Evolutionary conservation across 2,113 vertebrate species (phyloP).

Genomic region (Haemorhous mexicanus): DNA sequence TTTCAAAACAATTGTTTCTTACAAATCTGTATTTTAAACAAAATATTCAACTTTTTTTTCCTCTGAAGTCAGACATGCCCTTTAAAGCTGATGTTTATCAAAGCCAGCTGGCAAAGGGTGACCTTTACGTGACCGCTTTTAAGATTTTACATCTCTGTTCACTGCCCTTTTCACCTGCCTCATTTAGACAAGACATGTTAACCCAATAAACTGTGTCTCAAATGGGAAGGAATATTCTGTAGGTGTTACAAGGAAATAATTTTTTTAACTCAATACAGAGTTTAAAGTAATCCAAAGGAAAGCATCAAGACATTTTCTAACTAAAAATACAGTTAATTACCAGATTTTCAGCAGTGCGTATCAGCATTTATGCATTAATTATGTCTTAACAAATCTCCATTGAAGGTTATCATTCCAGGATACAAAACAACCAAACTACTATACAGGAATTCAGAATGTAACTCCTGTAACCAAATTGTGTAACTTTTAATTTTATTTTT

Average conservation of each 20-base stretch:
- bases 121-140: conserved; percentile 65
- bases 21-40: conserved; percentile 49
- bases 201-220: conserved; percentile 28
- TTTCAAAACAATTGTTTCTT: conserved; percentile 15
- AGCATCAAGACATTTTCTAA: background rate
- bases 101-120: conserved; percentile 66
- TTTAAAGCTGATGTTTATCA: conserved; percentile 69
- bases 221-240: conserved; percentile 25
- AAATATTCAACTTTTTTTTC: conserved; percentile 35
- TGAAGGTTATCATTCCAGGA: conserved; percentile 52
- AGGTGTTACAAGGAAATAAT: background rate
- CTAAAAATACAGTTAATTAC: conserved; percentile 10
- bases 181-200: conserved; percentile 47
- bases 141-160: conserved; percentile 60
- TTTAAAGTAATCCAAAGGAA: conserved; percentile 27
- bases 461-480: conserved; percentile 59
- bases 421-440: conserved; percentile 44
- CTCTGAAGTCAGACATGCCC: conserved; percentile 59
- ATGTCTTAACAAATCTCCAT: conserved; percentile 19
- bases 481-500: conserved; percentile 49
- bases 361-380: conserved; percentile 27
- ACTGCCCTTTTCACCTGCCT: conserved; percentile 65
- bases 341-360: conserved; percentile 3
- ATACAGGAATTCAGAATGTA: conserved; percentile 42
- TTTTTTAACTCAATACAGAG: conserved; percentile 29